A percentile compares a stretch with the other conserved stretches of the same genome.
Conservation (phyloP, 2,113 vertebrate genomes). For the Serilophus lunatus region DNA sequence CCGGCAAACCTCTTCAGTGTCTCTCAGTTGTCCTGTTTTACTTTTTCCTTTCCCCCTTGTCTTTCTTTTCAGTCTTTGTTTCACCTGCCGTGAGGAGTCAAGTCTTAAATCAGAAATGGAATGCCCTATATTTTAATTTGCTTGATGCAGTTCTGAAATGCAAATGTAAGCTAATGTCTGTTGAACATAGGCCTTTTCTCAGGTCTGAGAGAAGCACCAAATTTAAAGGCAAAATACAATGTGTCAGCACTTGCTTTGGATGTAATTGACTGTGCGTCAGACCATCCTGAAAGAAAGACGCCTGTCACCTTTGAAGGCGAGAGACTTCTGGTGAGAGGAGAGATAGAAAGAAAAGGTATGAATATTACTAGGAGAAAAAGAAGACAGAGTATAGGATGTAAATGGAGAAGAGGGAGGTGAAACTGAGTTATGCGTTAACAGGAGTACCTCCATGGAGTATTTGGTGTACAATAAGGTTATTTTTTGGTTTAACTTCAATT, state of each 20-base stretch:
- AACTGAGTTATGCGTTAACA: neutral
- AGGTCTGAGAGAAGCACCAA: neutral
- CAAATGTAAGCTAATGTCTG: neutral
- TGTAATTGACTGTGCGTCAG: neutral
- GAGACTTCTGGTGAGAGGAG: neutral
- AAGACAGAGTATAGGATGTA: neutral
- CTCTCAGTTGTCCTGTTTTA: neutral
- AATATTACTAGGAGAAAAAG: neutral
- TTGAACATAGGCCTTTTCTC: neutral
- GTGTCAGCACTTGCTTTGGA: neutral
- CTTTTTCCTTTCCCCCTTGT: neutral
- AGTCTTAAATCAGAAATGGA: neutral
- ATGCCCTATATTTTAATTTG: neutral
- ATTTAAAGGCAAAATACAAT: neutral
- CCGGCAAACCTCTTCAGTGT: neutral
- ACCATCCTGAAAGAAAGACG: neutral
- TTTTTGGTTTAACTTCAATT: neutral
- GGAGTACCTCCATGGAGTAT: neutral
- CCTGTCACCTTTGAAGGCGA: neutral
- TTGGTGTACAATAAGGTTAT: neutral
- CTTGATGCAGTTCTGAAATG: neutral
- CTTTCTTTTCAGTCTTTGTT: neutral
- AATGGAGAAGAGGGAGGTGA: neutral
- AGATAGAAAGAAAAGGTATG: neutral
- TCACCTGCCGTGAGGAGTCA: neutral